A percentile compares a stretch with the other conserved stretches of the same genome.
Conservation (phyloP, 2,113 vertebrate genomes). For the Pao palembangensis region DNA sequence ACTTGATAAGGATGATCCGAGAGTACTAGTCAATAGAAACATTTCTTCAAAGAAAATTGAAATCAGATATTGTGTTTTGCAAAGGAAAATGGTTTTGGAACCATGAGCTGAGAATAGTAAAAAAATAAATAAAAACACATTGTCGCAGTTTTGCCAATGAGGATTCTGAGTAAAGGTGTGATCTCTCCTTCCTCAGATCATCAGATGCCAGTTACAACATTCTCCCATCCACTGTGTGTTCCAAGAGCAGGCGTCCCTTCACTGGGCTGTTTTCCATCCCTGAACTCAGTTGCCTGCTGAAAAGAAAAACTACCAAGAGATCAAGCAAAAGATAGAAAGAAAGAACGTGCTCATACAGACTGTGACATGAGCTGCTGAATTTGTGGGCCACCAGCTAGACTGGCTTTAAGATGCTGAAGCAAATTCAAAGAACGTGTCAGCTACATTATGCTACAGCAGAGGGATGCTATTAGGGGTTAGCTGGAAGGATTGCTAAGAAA, state of each 20-base stretch:
- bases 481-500: neutral
- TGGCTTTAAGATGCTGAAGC: no score
- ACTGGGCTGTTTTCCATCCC: neutral
- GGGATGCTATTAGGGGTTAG: neutral
- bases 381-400: slow-evolving; percentile 6
- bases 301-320: slow-evolving; percentile 16
- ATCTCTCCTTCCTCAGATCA: no score
- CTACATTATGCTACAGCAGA: no score
- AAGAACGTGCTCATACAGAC: slow-evolving; percentile 23
- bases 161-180: no score
- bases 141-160: no score
- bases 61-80: no score
- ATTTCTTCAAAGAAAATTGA: no score
- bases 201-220: neutral
- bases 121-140: no score
- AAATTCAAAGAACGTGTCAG: slow-evolving; percentile 15
- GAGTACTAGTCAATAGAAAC: no score
- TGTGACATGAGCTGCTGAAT: slow-evolving; percentile 34
- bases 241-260: neutral
- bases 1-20: no score
- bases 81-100: no score
- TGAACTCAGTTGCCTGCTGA: slow-evolving; percentile 2
- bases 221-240: neutral
- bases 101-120: no score
- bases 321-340: slow-evolving; percentile 3